Conservation (phyloP, 2,888 invertebrate species). For the Andrena dorsata region DNA sequence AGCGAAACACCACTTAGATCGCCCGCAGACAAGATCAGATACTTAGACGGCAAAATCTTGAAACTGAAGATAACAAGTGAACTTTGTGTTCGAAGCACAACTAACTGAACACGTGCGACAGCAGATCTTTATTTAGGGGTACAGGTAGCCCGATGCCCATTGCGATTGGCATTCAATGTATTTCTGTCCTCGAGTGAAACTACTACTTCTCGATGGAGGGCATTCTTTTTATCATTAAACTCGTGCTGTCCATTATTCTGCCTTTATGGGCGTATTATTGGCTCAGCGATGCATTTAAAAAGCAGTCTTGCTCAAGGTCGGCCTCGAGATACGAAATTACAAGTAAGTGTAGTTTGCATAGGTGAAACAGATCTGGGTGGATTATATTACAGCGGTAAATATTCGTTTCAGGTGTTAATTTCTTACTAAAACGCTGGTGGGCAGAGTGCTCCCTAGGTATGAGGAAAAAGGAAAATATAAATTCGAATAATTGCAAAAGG, state of each 20-base stretch:
- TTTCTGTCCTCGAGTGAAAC: background rate
- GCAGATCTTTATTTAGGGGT: too few relatives aligned
- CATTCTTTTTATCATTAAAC: conserved; percentile 38
- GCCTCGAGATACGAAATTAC: background rate
- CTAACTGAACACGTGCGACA: too few relatives aligned
- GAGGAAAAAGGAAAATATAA: background rate
- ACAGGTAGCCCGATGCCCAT: background rate
- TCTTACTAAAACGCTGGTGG: conserved; percentile 57
- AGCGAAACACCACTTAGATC: background rate
- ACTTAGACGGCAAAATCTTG: background rate
- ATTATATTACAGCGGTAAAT: background rate
- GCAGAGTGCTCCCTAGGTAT: conserved; percentile 48
- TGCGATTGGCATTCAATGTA: background rate
- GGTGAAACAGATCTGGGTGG: too few relatives aligned
- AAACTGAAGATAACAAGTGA: background rate
- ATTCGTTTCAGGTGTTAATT: conserved; percentile 47
- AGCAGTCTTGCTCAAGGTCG: background rate
- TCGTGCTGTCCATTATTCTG: conserved; percentile 37
- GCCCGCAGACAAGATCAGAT: background rate
- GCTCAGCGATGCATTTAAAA: conserved; percentile 29
- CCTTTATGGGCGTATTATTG: conserved; percentile 50
- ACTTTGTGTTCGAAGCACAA: background rate
- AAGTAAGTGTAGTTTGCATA: conserved; percentile 27
- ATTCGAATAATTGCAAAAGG: background rate
- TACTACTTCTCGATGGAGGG: conserved; percentile 39